Evolutionary conservation across 2,113 vertebrate species (phyloP), one percentile per base, ranked within the genome.

Genomic region (Puntigrus tetrazona): DNA sequence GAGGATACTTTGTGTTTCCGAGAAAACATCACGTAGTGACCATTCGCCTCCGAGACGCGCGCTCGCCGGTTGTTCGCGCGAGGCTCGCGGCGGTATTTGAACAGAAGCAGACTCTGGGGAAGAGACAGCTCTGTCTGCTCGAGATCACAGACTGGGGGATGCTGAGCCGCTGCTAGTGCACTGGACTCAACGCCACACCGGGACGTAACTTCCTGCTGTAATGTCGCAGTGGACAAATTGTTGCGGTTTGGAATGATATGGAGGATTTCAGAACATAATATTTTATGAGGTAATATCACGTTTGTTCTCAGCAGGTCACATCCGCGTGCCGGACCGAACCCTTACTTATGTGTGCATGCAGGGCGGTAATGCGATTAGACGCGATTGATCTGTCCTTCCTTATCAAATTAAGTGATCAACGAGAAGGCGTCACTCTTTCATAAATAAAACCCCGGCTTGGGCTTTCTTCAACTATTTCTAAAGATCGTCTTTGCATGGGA

Each of bases 261-360:
- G 86, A 88, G 75, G 89, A 91, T 89, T 88, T 90, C 89, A 87
- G 89, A 90, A 86, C 88, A 87, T 93, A 91, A 91, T 91, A 89
- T 86, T 61, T 90, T 86, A 82, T 84, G 91, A 94, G 94, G 93
- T 94, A 93, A 90, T 86, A 77, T 90, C 81, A 78, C 61, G 67
- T 65, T 83, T 81, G 63, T 85, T 76, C 63, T 81, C 80, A 73
- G 55, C 65, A 84, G 82, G 75, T 82, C 57, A 77, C 38, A 80
- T 14, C 29, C 43, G 9, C 38, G 45, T 61, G 82, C 47, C 34
- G 67, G 9, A 31, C 31, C 65, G 79, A 47, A 69, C 73, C 59
- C 31, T 38, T 36, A 59, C 36, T 55, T 65, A 27, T 20, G 36
- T 34, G 61, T 70, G 59, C 34, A 27, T 13, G 63, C 31, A 63